A percentile compares a stretch with the other conserved stretches of the same genome.
Evolutionary conservation across 2,888 invertebrate species (phyloP).

Genomic region (Norana najaformis): DNA sequence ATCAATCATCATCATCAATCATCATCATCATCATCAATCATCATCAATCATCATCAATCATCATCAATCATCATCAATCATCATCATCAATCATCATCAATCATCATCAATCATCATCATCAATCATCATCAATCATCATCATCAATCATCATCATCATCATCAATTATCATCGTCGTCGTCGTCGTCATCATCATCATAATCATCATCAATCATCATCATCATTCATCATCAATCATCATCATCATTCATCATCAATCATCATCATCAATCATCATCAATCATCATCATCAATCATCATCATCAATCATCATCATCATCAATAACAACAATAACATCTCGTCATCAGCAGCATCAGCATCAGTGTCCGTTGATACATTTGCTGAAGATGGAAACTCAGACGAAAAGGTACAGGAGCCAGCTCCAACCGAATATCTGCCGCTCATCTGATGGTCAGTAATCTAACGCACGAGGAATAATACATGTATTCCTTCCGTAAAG

Average conservation of each 20-base stretch:
- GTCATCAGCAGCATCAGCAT: background rate
- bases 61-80: constrained; percentile 20
- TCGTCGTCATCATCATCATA: background rate
- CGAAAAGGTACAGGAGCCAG: background rate
- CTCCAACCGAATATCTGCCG: background rate
- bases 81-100: constrained; percentile 20
- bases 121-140: constrained; percentile 9
- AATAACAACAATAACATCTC: background rate
- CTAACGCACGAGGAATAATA: background rate
- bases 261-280: constrained; percentile 7
- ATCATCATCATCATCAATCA: background rate
- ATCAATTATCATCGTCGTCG: constrained; percentile 20
- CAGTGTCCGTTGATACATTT: background rate
- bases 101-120: background rate
- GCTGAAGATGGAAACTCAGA: background rate
- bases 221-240: too few relatives aligned
- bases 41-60: constrained; percentile 16
- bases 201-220: background rate
- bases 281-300: background rate
- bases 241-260: constrained; percentile 1
- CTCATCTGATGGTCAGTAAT: background rate
- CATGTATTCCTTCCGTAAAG: too few relatives aligned
- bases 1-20: too few relatives aligned
- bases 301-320: constrained; percentile 21
- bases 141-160: constrained; percentile 17